Conservation (phyloP, 2,797 vertebrate genomes). For the Silurus lanzhouensis region DNA sequence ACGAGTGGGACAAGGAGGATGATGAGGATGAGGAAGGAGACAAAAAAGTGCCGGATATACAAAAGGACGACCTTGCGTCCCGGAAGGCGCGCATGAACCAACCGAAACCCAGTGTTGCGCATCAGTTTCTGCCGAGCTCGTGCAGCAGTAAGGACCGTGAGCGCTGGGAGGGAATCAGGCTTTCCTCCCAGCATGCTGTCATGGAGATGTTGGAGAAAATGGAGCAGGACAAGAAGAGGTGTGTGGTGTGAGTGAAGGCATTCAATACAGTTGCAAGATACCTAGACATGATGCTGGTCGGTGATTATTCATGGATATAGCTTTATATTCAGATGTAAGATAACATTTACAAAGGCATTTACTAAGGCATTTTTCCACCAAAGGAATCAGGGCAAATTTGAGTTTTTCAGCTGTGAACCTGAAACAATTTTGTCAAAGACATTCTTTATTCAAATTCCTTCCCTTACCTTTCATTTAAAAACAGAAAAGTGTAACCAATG, state of each 20-base stretch:
- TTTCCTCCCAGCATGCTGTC: conserved; percentile 71
- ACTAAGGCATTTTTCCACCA: not conserved
- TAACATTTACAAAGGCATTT: not conserved
- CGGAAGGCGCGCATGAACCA: conserved; percentile 65
- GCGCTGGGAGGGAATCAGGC: conserved; percentile 77
- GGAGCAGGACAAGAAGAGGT: conserved; percentile 68
- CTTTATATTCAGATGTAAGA: not conserved
- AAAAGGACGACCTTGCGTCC: conserved; percentile 89
- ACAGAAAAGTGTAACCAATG: not conserved
- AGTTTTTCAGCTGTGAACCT: not conserved
- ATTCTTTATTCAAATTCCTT: not conserved
- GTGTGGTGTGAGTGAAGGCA: conserved; percentile 20
- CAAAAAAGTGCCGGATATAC: conserved; percentile 83
- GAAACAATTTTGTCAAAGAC: not conserved
- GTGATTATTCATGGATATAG: not conserved
- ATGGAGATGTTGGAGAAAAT: conserved; percentile 71
- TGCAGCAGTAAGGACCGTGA: conserved; percentile 73
- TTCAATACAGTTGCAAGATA: not conserved
- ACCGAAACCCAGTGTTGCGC: conserved; percentile 59
- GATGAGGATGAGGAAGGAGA: conserved; percentile 71
- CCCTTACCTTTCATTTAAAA: not conserved
- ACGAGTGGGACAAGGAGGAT: conserved; percentile 76
- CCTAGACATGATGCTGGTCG: not conserved
- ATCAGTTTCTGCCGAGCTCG: conserved; percentile 69
- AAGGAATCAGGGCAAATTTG: not conserved